These are phyloP conservation scores for Capromys pilorides DNA, from an alignment of 2,797 vertebrate genomes.

Conservation along the genomic window DNA sequence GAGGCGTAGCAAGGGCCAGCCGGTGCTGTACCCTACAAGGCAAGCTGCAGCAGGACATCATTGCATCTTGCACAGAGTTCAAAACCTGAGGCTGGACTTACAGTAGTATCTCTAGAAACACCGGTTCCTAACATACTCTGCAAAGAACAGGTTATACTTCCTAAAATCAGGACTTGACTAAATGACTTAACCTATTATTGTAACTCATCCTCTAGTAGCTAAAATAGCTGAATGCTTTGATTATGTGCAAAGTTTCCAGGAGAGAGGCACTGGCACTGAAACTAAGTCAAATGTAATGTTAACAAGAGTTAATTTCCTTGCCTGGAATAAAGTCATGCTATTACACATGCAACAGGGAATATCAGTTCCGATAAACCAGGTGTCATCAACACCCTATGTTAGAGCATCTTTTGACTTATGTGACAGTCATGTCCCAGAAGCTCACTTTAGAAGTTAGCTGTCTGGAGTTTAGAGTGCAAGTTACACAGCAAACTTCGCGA, in stretches of 20 bases:
- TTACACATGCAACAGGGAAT: neutral
- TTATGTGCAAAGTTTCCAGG: neutral
- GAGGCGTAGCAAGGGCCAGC: fast-evolving
- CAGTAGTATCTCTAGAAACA: neutral
- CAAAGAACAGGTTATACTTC: neutral
- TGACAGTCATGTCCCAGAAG: neutral
- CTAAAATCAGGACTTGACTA: neutral
- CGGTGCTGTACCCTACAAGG: neutral
- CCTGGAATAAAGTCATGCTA: neutral
- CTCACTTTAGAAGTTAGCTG: neutral
- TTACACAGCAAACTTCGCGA: neutral
- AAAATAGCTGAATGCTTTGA: neutral
- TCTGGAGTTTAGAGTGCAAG: neutral
- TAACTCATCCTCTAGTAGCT: neutral
- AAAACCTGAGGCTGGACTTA: neutral
- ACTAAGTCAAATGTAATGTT: conserved; percentile 20
- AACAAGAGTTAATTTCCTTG: neutral
- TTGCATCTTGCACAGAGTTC: neutral
- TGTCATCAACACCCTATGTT: neutral
- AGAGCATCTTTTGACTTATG: neutral
- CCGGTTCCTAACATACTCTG: neutral
- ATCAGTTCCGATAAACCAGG: neutral
- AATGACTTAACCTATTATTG: neutral
- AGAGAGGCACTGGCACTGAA: conserved; percentile 34
- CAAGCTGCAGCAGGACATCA: fast-evolving